Evolutionary conservation across 2,888 invertebrate genomes (phyloP), one percentile per base, ranked within the genome.

Genomic region (Tiliacea citrago): DNA sequence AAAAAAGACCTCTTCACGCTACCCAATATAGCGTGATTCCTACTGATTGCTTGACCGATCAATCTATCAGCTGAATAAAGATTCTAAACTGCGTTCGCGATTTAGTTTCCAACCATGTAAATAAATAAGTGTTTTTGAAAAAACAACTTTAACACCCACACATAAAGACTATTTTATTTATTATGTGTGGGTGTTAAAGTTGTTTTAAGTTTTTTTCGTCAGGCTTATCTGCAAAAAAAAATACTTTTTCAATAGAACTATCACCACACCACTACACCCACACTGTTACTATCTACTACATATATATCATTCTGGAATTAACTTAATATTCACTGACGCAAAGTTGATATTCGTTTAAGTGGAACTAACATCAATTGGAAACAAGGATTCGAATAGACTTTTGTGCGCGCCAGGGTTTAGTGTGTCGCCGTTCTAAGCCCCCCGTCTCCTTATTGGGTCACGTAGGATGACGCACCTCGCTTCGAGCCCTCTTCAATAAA

Each of bases 391-490:
- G 9, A 29, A 29, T 65, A 47, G 29, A 65, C 21, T 47, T 47
- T 21, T 49, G 42, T 58, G 5, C 29, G 6, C 29, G 0, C 13
- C 4, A 6, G 21, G 21, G 4, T 16, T 35, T 0, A 8, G 73
- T 79, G 60, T 68, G 73, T n/a, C 73, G n/a, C 51, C 53, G 12
- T 24, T 60, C 47, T 78, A 75, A 83, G 67, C 55, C 42, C 8
- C 65, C 68, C 42, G n/a, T 58, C 72, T 67, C 69, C 62, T 80
- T 79, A 88, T 68, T 84, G 72, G 87, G 86, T 88, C 88, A 88
- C 79, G 88, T 69, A 70, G 75, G 78, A 83, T 82, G 80, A 84
- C 87, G 83, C 73, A 79, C 74, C 73, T 61, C 75, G 58, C 39
- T 60, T 82, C 70, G 55, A 81, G 83, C 24, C 55, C 67, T 42